Evolutionary conservation across 2,797 vertebrate species (phyloP).

Genomic region (Onychomys leucogaster): DNA sequence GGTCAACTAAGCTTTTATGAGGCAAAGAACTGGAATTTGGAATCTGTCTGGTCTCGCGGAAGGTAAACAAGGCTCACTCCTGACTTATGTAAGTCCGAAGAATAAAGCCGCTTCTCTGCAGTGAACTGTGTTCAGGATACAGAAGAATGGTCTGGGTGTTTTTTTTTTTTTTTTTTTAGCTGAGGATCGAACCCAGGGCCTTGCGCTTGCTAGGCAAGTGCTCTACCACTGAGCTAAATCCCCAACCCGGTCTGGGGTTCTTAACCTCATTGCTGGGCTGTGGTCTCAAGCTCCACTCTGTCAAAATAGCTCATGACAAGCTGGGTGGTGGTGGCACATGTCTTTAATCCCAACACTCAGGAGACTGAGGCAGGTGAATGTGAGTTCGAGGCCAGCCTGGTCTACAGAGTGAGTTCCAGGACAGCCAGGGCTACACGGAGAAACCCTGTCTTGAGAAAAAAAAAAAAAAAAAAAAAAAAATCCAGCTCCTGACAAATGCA

Average conservation of each 20-base stretch:
- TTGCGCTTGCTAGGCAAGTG: too few species aligned
- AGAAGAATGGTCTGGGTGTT: neutral
- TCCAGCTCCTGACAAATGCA: neutral
- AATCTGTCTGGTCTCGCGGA: slow-evolving; percentile 8
- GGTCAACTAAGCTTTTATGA: slow-evolving; percentile 17
- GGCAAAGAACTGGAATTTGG: slow-evolving; percentile 57
- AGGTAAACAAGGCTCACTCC: neutral
- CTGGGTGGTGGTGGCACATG: too few species aligned
- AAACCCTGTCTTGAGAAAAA: too few species aligned
- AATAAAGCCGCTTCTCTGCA: neutral
- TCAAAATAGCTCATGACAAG: neutral
- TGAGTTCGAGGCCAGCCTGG: too few species aligned
- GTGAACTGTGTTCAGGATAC: neutral
- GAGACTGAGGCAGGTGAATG: too few species aligned
- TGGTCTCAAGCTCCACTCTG: neutral
- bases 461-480: too few species aligned
- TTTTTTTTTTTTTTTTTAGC: too few species aligned
- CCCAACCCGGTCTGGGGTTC: neutral
- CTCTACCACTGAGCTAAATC: too few species aligned
- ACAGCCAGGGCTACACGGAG: too few species aligned
- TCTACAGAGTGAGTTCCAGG: too few species aligned
- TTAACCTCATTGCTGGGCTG: neutral
- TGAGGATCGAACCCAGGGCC: too few species aligned
- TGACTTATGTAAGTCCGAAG: neutral
- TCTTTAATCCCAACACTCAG: too few species aligned